phyloP scores from a whole-genome alignment of 1,140 invertebrate genomes.

The Stratiolaelaps scimitus region DNA sequence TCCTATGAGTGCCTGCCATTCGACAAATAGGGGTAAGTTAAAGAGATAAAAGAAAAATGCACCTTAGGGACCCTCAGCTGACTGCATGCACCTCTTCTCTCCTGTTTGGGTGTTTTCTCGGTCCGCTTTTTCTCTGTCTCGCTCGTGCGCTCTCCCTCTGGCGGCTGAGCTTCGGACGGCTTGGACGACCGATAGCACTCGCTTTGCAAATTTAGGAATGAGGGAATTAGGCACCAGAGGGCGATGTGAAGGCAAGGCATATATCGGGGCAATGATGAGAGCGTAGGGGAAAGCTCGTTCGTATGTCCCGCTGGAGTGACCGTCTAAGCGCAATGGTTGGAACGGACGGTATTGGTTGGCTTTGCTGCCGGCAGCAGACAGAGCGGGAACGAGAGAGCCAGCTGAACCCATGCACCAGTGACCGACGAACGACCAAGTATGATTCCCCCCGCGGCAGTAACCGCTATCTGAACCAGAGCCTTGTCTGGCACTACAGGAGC shows the following conservation, averaged over 20 bases:
- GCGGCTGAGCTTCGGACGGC: too few relatives aligned
- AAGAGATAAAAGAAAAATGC: conserved; percentile 29
- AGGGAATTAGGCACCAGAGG: conserved; percentile 28
- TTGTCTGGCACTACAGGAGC: too few relatives aligned
- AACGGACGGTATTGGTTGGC: too few relatives aligned
- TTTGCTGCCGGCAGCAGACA: not conserved
- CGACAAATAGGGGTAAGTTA: not conserved
- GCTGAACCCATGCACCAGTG: too few relatives aligned
- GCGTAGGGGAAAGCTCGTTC: not conserved
- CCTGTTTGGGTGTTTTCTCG: too few relatives aligned
- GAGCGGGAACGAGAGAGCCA: not conserved
- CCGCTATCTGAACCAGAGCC: too few relatives aligned
- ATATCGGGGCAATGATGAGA: not conserved
- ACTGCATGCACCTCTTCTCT: not conserved
- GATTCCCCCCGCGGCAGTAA: too few relatives aligned
- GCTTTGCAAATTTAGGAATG: conserved; percentile 28
- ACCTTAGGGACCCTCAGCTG: conserved; percentile 18
- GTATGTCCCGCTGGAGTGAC: conserved; percentile 2
- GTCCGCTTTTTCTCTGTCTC: too few relatives aligned
- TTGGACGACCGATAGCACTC: too few relatives aligned
- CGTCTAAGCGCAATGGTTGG: too few relatives aligned
- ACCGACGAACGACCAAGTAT: too few relatives aligned
- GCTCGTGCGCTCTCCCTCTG: too few relatives aligned
- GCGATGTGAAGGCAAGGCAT: not conserved
- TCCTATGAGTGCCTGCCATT: not conserved